phyloP scores from a whole-genome alignment of 2,113 vertebrate genomes.

The Melanerpes formicivorus region DNA sequence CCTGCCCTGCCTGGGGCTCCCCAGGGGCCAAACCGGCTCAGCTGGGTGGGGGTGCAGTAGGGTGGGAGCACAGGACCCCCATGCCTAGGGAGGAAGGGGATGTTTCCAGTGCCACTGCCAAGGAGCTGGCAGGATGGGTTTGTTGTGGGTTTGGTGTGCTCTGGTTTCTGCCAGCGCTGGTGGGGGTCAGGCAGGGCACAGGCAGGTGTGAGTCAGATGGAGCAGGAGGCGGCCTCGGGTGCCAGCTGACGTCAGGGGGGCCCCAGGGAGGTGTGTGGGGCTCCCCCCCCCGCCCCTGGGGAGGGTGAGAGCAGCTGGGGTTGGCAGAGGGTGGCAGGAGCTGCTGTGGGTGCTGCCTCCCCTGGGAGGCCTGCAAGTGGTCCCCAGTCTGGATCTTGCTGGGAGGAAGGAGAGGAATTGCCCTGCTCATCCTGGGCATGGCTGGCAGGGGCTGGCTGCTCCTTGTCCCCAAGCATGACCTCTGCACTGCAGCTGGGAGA shows the following conservation, averaged over 20 bases:
- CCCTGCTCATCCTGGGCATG: accelerated
- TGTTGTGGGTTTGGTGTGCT: background rate
- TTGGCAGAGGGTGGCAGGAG: background rate
- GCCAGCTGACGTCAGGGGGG: slow-evolving; percentile 48
- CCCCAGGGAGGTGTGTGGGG: background rate
- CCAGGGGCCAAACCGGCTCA: background rate
- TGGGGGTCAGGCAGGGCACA: slow-evolving; percentile 21
- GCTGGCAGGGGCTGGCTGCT: background rate
- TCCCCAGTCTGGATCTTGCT: accelerated
- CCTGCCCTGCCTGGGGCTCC: background rate
- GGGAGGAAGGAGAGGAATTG: background rate
- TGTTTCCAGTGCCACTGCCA: background rate
- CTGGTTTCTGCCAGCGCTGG: background rate
- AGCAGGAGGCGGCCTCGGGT: background rate
- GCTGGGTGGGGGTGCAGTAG: too few species aligned
- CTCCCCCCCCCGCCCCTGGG: background rate
- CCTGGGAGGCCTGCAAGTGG: accelerated
- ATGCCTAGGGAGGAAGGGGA: background rate
- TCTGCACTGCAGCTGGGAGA: background rate
- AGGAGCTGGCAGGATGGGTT: background rate
- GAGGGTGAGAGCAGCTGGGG: accelerated
- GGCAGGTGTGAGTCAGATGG: slow-evolving; percentile 48
- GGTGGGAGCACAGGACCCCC: background rate
- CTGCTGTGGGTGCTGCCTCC: background rate
- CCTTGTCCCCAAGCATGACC: background rate